Percentiles rank a stretch among this genome's conserved stretches.
These are phyloP conservation scores for Petromus typicus DNA, from an alignment of 2,113 vertebrate species.

Conservation along the genomic window DNA sequence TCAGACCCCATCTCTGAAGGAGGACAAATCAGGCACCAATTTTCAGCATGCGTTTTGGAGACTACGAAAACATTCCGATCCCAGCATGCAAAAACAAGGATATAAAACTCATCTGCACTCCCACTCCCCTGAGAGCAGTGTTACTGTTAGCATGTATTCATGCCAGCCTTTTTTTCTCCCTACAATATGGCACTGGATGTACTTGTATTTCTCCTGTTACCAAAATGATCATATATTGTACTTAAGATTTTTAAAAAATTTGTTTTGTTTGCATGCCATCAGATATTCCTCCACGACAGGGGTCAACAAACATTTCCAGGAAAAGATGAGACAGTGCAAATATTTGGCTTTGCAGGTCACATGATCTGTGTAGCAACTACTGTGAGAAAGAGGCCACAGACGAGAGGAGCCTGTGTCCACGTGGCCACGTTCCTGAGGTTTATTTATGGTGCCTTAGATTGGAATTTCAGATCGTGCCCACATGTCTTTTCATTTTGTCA, in stretches of 20 bases:
- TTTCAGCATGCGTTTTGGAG: not conserved
- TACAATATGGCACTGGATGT: not conserved
- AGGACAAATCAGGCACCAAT: too few species aligned
- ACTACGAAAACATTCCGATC: not conserved
- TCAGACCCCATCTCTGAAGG: not conserved
- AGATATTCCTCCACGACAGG: not conserved
- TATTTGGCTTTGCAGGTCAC: not conserved
- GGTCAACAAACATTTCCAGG: not conserved
- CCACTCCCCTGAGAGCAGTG: not conserved
- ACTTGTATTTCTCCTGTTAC: not conserved
- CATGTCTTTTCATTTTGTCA: not conserved
- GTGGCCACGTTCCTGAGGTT: not conserved
- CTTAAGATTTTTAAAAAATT: not conserved
- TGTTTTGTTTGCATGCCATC: not conserved
- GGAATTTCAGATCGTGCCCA: not conserved
- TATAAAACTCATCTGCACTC: not conserved
- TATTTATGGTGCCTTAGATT: slow-evolving; percentile 21
- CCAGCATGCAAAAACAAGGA: not conserved
- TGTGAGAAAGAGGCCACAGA: not conserved
- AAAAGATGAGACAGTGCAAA: not conserved
- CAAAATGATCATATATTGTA: too few species aligned
- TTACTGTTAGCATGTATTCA: not conserved
- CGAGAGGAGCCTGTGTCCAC: not conserved
- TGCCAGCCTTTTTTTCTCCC: not conserved
- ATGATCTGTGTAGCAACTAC: not conserved